Conservation (phyloP, 2,113 vertebrate genomes). For the Eubucco bourcierii region DNA sequence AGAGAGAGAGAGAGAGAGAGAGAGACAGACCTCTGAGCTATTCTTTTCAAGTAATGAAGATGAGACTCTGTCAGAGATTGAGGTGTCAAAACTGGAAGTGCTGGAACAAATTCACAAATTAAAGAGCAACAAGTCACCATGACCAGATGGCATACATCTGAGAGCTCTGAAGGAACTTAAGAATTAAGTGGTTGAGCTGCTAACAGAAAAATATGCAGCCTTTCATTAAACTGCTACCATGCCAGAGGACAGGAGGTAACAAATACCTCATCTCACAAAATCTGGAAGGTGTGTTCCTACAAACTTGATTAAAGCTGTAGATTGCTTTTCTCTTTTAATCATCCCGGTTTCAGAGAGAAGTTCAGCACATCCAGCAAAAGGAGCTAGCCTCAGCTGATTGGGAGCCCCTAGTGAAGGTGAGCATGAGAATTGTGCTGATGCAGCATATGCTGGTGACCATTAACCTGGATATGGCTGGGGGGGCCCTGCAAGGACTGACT, state of each 20-base stretch:
- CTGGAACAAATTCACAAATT: constrained; percentile 75
- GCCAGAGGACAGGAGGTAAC: constrained; percentile 57
- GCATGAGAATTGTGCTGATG: neutral
- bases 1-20: neutral
- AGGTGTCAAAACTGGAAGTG: constrained; percentile 74
- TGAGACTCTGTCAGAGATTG: constrained; percentile 67
- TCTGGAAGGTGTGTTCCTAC: constrained; percentile 21
- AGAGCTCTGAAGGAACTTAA: constrained; percentile 69
- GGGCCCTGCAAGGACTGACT: neutral
- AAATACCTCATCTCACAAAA: constrained; percentile 47
- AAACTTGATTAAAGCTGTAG: constrained; percentile 38
- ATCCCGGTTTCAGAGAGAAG: neutral
- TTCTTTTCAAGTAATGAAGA: constrained; percentile 72
- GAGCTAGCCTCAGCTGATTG: neutral
- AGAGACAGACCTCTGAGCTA: constrained; percentile 47
- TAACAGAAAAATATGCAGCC: constrained; percentile 71
- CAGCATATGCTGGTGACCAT: neutral
- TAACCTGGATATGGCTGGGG: neutral
- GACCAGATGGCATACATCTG: constrained; percentile 75
- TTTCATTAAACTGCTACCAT: constrained; percentile 60
- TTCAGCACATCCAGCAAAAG: neutral
- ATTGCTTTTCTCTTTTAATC: constrained; percentile 33
- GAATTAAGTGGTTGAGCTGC: constrained; percentile 66
- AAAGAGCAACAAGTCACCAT: constrained; percentile 74
- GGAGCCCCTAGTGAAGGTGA: neutral